Evolutionary conservation across 2,888 invertebrate genomes (phyloP).

Genomic region (Cephonodes hylas): DNA sequence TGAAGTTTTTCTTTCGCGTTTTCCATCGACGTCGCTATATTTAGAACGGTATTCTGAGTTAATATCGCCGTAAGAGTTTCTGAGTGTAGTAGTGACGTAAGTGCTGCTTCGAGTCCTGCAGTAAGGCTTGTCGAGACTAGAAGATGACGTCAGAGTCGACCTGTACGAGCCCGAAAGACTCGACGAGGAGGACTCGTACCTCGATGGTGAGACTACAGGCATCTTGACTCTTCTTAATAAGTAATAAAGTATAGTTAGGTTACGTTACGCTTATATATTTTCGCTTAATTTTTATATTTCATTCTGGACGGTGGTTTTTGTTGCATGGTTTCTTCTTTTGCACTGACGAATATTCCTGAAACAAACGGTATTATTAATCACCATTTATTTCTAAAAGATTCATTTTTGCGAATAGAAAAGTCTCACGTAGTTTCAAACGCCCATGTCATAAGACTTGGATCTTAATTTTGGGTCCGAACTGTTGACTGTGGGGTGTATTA

Average conservation of each 20-base stretch:
- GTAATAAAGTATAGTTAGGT: conserved; percentile 17
- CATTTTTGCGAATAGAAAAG: too few relatives aligned
- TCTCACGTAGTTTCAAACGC: too few relatives aligned
- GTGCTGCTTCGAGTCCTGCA: conserved; percentile 70
- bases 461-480: too few relatives aligned
- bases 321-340: conserved; percentile 50
- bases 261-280: not conserved
- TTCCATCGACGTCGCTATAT: conserved; percentile 68
- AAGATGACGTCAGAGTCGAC: conserved; percentile 67
- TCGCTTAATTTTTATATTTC: conserved; percentile 36
- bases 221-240: conserved; percentile 40
- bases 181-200: conserved; percentile 67
- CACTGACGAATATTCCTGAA: conserved; percentile 41
- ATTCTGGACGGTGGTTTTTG: conserved; percentile 62
- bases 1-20: conserved; percentile 64
- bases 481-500: too few relatives aligned
- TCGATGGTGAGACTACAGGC: conserved; percentile 82
- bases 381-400: too few relatives aligned
- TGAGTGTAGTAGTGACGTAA: conserved; percentile 58
- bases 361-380: too few relatives aligned
- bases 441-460: too few relatives aligned
- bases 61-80: conserved; percentile 57
- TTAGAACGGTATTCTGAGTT: conserved; percentile 65
- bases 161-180: conserved; percentile 74
- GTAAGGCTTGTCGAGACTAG: conserved; percentile 79